phyloP scores from a whole-genome alignment of 2,888 invertebrate genomes.

The Carpatolechia fugitivella region DNA sequence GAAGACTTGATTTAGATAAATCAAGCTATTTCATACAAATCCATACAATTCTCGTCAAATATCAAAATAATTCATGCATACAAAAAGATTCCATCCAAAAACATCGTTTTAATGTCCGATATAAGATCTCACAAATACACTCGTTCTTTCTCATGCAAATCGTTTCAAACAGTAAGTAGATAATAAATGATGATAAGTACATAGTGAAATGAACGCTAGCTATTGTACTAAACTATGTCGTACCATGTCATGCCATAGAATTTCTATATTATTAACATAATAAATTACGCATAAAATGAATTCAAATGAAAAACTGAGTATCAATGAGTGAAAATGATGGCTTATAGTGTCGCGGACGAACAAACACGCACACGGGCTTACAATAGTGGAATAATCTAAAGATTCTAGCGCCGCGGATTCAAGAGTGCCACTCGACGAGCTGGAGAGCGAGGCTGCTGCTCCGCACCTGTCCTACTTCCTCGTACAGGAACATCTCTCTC shows the following conservation, averaged over 20 bases:
- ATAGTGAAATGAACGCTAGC: not conserved
- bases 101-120: conserved; percentile 21
- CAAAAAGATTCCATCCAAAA: conserved; percentile 21
- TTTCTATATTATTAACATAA: too few relatives aligned
- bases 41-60: not conserved
- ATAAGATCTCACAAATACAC: conserved; percentile 26
- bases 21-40: not conserved
- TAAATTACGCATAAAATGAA: not conserved
- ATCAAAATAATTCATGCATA: conserved; percentile 18
- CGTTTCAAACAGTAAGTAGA: conserved; percentile 3
- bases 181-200: not conserved
- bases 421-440: too few relatives aligned
- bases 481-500: too few relatives aligned
- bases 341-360: not conserved
- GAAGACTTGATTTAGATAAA: not conserved
- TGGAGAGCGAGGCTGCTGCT: too few relatives aligned
- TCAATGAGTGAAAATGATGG: not conserved
- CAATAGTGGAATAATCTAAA: conserved; percentile 35
- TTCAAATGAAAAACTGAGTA: not conserved
- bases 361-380: conserved; percentile 18
- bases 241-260: too few relatives aligned
- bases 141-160: not conserved
- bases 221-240: conserved; percentile 5
- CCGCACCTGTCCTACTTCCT: too few relatives aligned
- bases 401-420: not conserved